These are phyloP conservation scores for Patagioenas fasciata DNA, from an alignment of 2,113 vertebrate species.

Conservation along the genomic window DNA sequence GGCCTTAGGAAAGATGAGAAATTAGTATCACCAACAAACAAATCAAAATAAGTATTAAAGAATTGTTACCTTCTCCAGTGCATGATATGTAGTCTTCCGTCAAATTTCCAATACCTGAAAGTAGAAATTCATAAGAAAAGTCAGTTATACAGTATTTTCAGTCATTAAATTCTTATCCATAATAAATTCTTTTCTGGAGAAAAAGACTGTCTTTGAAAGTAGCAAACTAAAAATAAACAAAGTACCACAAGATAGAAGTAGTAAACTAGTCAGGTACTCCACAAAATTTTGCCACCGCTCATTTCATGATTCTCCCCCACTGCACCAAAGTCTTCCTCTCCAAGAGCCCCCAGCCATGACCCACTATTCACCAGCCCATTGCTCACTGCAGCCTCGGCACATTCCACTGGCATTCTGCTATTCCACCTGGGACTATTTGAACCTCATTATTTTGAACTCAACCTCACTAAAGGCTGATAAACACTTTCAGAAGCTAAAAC, in stretches of 20 bases:
- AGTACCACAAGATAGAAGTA: neutral
- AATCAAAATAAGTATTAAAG: neutral
- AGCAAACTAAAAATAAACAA: too few species aligned
- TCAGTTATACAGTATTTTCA: neutral
- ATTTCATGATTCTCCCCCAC: neutral
- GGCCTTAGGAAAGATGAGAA: neutral
- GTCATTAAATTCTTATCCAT: neutral
- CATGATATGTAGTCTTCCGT: neutral
- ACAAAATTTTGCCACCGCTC: neutral
- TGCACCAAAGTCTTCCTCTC: too few species aligned
- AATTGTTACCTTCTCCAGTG: slow-evolving; percentile 14
- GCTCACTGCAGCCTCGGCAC: neutral
- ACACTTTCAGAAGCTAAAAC: neutral
- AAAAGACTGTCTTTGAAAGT: neutral
- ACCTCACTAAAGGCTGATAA: neutral
- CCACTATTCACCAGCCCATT: neutral
- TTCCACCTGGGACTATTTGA: neutral
- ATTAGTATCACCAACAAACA: neutral
- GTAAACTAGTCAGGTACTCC: neutral
- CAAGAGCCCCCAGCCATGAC: rapidly evolving
- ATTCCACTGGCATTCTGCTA: neutral
- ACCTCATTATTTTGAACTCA: neutral
- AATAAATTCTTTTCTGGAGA: neutral
- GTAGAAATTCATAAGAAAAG: neutral
- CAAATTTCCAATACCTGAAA: slow-evolving; percentile 40